phyloP scores from a whole-genome alignment of 2,113 vertebrate genomes.

The Halcyon senegalensis region DNA sequence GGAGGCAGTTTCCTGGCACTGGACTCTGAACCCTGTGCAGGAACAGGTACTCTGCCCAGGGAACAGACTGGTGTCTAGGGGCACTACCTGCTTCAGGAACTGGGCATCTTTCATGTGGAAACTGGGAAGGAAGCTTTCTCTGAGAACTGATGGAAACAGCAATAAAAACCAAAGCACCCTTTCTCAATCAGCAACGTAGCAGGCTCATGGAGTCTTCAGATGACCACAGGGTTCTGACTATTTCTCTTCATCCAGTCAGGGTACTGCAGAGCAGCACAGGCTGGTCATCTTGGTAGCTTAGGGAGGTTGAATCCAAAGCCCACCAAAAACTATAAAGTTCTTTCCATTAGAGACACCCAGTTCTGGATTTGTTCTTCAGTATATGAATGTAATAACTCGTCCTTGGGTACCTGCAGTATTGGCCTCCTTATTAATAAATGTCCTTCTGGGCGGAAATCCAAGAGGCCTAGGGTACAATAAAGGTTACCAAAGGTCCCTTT shows the following conservation, averaged over 20 bases:
- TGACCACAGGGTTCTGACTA: rapidly evolving
- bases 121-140: background rate
- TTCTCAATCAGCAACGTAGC: background rate
- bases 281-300: background rate
- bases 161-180: no score
- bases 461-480: background rate
- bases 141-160: rapidly evolving
- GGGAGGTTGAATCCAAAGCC: background rate
- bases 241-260: rapidly evolving
- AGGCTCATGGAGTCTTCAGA: rapidly evolving
- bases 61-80: background rate
- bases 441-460: background rate
- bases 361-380: background rate
- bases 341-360: background rate
- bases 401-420: background rate
- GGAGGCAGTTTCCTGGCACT: background rate
- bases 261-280: background rate
- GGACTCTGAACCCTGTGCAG: rapidly evolving
- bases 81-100: rapidly evolving
- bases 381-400: background rate
- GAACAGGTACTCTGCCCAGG: rapidly evolving
- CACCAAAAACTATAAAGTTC: rapidly evolving
- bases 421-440: background rate
- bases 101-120: rapidly evolving
- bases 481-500: background rate